Conservation (phyloP, 1,140 invertebrate genomes). For the Samia ricini region DNA sequence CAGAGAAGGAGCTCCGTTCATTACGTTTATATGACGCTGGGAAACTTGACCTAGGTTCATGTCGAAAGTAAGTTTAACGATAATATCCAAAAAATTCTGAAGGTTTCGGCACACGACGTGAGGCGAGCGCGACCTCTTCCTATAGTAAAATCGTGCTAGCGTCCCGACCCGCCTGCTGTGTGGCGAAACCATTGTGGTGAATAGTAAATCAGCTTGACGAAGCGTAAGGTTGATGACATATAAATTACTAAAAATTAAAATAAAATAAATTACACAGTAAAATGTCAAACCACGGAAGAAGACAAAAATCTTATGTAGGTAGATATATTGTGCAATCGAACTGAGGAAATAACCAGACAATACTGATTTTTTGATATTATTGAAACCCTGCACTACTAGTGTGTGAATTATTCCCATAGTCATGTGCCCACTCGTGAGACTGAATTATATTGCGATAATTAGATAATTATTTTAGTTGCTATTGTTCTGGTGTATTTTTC, state of each 20-base stretch:
- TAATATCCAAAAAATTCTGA: neutral
- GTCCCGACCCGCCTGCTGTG: no score
- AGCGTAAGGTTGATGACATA: no score
- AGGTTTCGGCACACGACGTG: no score
- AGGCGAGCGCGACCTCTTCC: no score
- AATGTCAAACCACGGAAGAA: neutral
- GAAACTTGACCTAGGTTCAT: constrained; percentile 81
- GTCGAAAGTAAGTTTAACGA: constrained; percentile 74
- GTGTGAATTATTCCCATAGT: constrained; percentile 24
- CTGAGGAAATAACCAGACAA: constrained; percentile 10
- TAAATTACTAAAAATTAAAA: no score
- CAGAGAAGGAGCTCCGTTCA: constrained; percentile 81
- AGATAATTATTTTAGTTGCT: neutral
- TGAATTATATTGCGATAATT: constrained; percentile 8
- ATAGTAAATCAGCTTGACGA: no score
- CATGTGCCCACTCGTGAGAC: neutral
- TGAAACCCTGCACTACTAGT: constrained; percentile 16
- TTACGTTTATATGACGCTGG: constrained; percentile 87
- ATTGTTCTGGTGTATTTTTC: neutral
- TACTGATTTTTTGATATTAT: constrained; percentile 21
- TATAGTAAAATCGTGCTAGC: no score
- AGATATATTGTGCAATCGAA: neutral
- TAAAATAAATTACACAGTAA: neutral
- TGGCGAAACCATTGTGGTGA: no score
- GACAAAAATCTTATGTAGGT: neutral